Percentiles rank a stretch among this genome's conserved stretches.
Evolutionary conservation across 2,888 invertebrate species (phyloP).

Genomic region (Pollenia amentaria): DNA sequence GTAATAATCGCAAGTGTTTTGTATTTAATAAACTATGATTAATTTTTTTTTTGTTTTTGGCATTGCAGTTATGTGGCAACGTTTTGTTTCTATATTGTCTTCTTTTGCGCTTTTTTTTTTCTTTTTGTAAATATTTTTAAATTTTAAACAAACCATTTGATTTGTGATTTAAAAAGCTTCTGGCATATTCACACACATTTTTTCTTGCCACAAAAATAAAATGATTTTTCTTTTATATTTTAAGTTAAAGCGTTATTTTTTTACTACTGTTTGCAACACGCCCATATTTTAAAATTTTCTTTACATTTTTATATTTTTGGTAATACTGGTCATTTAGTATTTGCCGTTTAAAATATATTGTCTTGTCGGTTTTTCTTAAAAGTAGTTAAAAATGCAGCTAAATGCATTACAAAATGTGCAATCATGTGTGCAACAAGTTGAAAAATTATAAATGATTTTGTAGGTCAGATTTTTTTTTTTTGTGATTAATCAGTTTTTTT

Average conservation of each 20-base stretch:
- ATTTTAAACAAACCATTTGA: constrained; percentile 64
- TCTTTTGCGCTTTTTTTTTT: too few species aligned
- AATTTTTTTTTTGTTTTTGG: constrained; percentile 28
- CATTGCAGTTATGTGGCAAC: constrained; percentile 27
- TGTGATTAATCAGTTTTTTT: constrained; percentile 60
- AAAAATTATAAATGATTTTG: constrained; percentile 68
- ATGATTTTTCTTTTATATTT: constrained; percentile 19
- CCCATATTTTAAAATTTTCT: constrained; percentile 60
- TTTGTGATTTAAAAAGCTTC: constrained; percentile 69
- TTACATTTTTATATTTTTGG: constrained; percentile 34
- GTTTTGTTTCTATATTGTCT: constrained; percentile 26
- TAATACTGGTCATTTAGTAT: constrained; percentile 31
- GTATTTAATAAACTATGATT: constrained; percentile 58
- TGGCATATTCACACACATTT: constrained; percentile 72
- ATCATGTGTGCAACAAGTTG: constrained; percentile 71
- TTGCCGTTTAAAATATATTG: constrained; percentile 22
- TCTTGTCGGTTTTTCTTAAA: constrained; percentile 60
- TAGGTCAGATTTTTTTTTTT: constrained; percentile 63
- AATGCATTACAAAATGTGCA: constrained; percentile 66
- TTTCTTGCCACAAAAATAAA: background rate
- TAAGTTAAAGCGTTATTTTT: constrained; percentile 57
- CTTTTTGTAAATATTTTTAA: constrained; percentile 12
- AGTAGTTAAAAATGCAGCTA: constrained; percentile 39
- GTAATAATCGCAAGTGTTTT: constrained; percentile 59
- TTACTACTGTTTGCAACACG: constrained; percentile 66